Evolutionary conservation across 2,797 vertebrate species (phyloP).

Genomic region (Cryptoprocta ferox): DNA sequence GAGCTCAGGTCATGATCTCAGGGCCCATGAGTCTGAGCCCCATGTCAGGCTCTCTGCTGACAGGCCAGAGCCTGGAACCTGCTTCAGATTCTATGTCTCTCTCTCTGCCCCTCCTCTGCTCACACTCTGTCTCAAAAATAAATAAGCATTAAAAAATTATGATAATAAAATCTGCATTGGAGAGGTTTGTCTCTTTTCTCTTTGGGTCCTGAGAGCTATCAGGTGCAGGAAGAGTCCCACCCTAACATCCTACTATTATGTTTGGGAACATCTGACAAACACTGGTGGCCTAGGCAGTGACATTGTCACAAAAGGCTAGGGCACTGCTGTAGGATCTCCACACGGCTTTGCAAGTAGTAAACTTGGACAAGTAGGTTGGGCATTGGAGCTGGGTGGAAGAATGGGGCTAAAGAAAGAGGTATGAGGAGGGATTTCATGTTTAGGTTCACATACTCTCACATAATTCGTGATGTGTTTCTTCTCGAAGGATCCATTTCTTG

Average conservation of each 20-base stretch:
- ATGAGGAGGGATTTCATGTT: not conserved
- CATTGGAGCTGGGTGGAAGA: not conserved
- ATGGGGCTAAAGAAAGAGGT: not conserved
- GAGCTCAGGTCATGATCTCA: too few species aligned
- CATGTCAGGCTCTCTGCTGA: too few species aligned
- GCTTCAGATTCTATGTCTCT: too few species aligned
- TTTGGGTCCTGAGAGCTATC: not conserved
- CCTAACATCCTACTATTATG: not conserved
- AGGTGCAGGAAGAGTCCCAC: not conserved
- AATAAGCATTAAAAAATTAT: too few species aligned
- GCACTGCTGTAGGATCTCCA: not conserved
- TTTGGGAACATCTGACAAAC: not conserved
- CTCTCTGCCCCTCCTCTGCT: too few species aligned
- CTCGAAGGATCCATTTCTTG: not conserved
- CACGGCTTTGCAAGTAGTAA: not conserved
- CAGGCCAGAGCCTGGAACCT: too few species aligned
- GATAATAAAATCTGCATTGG: not conserved
- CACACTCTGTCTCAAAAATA: too few species aligned
- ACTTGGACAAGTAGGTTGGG: not conserved
- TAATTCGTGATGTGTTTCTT: not conserved
- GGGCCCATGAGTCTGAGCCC: too few species aligned
- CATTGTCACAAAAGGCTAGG: not conserved
- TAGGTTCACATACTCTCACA: not conserved
- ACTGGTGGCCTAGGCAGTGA: rapidly evolving
- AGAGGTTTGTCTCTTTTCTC: not conserved